Percentiles rank a stretch among this genome's conserved stretches.
phyloP scores from a whole-genome alignment of 1,140 invertebrate genomes.

The Laodelphax striatellus region DNA sequence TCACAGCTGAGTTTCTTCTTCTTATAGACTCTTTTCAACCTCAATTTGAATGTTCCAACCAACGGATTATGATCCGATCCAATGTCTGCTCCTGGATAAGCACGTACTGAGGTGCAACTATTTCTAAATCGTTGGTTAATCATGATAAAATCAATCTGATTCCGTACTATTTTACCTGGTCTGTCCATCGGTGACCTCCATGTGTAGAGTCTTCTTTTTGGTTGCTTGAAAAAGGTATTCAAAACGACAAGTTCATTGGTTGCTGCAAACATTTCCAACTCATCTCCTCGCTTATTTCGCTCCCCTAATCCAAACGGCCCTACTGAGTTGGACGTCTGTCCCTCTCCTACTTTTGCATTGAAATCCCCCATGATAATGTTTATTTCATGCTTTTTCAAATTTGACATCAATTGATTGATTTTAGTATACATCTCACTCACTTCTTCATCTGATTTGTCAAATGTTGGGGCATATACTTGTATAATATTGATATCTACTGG shows the following conservation, averaged over 20 bases:
- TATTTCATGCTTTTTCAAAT: slow-evolving; percentile 17
- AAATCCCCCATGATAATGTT: slow-evolving; percentile 22
- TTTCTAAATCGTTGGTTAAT: neutral
- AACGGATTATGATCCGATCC: neutral
- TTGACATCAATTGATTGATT: slow-evolving; percentile 11
- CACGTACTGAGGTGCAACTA: slow-evolving; percentile 1
- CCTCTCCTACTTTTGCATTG: slow-evolving; percentile 22
- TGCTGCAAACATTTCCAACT: slow-evolving; percentile 24
- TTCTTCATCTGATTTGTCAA: slow-evolving; percentile 13
- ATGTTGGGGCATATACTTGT: slow-evolving; percentile 25
- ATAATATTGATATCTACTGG: slow-evolving; percentile 24
- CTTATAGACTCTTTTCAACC: slow-evolving; percentile 1
- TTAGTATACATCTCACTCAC: slow-evolving; percentile 20
- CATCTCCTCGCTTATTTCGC: slow-evolving; percentile 25
- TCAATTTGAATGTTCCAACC: slow-evolving; percentile 4
- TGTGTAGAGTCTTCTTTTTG: slow-evolving; percentile 22
- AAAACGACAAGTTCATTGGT: slow-evolving; percentile 22
- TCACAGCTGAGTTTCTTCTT: neutral
- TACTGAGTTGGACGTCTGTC: slow-evolving; percentile 9
- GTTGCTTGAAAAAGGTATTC: slow-evolving; percentile 19
- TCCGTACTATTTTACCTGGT: neutral
- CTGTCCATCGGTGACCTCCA: slow-evolving; percentile 22
- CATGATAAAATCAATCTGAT: neutral
- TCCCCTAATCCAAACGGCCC: slow-evolving; percentile 22
- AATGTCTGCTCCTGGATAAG: neutral